Evolutionary conservation across 2,888 invertebrate genomes (phyloP), one percentile per base, ranked within the genome.

Genomic region (Deilephila elpenor): DNA sequence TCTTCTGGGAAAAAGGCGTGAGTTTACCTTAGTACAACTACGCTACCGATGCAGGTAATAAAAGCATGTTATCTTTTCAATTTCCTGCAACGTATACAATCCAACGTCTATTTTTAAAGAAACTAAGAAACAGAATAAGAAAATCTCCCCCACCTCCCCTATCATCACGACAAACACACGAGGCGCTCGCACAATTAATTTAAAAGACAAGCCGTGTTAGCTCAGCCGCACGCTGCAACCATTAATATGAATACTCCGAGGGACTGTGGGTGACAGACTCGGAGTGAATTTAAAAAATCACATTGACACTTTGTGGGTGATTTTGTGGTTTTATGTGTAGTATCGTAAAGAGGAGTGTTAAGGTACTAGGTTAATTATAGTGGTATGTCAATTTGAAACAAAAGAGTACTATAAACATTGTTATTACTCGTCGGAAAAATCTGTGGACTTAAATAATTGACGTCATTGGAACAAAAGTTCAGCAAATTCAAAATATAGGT

Each of bases 121-220:
- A 8, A 51, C 51, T n/a, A n/a, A 56, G 56, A n/a, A 56, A 56
- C 56, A 56, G 56, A 56, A 44, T 60, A 25, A 20, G 20, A 59
- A 25, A 32, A 17, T 2, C 5, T 1, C 17, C 11, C 20, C 44
- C 14, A 14, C 11, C 25, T 17, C 20, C 67, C 51, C 11, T 51
- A 37, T 44, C 64, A 37, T 67, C 44, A 11, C 56, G 56, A 56
- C 67, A 67, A 25, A 76, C 84, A 80, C 80, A 82, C 82, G 73
- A 75, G 56, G 67, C 71, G 72, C 73, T 59, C 72, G 74, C 80
- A 84, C 88, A 90, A 91, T 92, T 92, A 92, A 92, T 92, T 92
- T 91, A 89, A 91, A 89, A 91, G 92, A 92, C 91, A 85, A 89
- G 88, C 89, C 82, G 78, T 90, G 91, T 92, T 89, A 88, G 87